Conservation (phyloP, 2,888 invertebrate genomes). For the Rhaphigaster nebulosa region DNA sequence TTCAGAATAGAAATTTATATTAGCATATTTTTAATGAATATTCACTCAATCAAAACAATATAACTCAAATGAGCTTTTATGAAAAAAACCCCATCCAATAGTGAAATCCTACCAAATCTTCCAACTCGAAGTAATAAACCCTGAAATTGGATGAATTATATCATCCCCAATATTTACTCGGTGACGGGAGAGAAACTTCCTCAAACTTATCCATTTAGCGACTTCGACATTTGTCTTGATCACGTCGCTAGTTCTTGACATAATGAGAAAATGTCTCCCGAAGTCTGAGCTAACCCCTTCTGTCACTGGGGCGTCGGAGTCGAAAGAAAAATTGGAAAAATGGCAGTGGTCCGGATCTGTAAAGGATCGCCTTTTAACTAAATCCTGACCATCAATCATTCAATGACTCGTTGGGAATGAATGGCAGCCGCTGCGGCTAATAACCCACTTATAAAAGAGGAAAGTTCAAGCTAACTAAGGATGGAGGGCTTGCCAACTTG, state of each 20-base stretch:
- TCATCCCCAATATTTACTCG: background rate
- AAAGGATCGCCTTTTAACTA: conserved; percentile 39
- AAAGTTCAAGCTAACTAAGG: background rate
- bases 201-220: conserved; percentile 42
- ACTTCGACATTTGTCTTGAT: conserved; percentile 38
- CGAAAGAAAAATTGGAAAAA: conserved; percentile 35
- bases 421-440: background rate
- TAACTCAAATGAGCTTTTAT: background rate
- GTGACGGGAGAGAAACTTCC: background rate
- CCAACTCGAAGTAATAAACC: background rate
- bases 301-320: background rate
- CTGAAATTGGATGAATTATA: conserved; percentile 30
- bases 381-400: conserved; percentile 36
- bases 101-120: background rate
- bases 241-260: conserved; percentile 22
- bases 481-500: background rate
- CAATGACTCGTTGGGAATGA: background rate
- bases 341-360: conserved; percentile 11
- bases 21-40: too few relatives aligned
- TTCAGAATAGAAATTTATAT: too few relatives aligned
- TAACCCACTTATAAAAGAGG: conserved; percentile 40
- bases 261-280: background rate
- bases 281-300: background rate
- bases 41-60: too few relatives aligned
- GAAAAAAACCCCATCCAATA: background rate